Conservation (phyloP, 2,888 invertebrate species). For the Troides oblongomaculatus region DNA sequence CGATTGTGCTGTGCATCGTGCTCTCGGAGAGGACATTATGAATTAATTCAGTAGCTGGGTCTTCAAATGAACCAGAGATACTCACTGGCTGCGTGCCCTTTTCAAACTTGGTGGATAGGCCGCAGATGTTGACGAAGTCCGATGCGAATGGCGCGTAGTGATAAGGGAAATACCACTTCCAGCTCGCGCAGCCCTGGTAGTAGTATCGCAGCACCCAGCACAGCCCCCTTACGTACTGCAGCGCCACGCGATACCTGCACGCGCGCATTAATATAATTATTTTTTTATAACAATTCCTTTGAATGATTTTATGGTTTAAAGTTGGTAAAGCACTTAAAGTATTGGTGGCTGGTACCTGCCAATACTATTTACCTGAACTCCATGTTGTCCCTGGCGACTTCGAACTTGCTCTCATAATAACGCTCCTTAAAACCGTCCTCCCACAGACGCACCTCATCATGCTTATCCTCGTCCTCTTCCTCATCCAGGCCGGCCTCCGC, state of each 20-base stretch:
- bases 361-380: conserved; percentile 84
- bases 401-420: conserved; percentile 97
- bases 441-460: conserved; percentile 95
- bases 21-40: no score
- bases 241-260: conserved; percentile 88
- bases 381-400: conserved; percentile 85
- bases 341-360: no score
- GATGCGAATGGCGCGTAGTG: conserved; percentile 99
- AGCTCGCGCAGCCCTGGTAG: conserved; percentile 99
- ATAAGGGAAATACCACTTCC: conserved; percentile 99
- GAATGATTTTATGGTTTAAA: no score
- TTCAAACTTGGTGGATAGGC: conserved; percentile 92
- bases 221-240: conserved; percentile 96
- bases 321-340: no score
- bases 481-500: conserved; percentile 74
- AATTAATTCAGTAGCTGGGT: no score
- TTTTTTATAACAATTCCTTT: background rate
- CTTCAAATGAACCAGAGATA: background rate
- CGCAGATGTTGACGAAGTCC: conserved; percentile 95
- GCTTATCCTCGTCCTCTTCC: conserved; percentile 87
- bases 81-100: conserved; percentile 92
- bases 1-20: no score
- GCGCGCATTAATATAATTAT: background rate
- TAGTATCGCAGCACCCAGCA: conserved; percentile 99
- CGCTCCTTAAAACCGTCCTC: conserved; percentile 99